These are phyloP conservation scores for Eublepharis macularius DNA, from an alignment of 2,113 vertebrate species.

Conservation along the genomic window DNA sequence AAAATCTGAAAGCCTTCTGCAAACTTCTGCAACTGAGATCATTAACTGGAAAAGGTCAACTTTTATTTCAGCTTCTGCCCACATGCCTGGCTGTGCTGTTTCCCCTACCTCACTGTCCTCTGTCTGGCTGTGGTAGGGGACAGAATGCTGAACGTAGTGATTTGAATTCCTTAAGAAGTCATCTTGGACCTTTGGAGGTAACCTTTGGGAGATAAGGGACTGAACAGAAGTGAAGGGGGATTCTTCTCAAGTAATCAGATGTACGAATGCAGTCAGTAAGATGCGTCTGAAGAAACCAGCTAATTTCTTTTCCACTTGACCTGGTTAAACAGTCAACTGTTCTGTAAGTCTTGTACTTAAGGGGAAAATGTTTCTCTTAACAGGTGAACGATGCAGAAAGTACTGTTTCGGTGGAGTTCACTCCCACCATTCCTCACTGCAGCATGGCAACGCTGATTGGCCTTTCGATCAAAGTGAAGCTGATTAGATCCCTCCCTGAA, in stretches of 20 bases:
- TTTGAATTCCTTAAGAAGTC: not conserved
- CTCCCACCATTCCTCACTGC: slow-evolving; percentile 96
- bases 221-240: not conserved
- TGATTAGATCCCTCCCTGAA: slow-evolving; percentile 89
- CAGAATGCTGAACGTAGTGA: not conserved
- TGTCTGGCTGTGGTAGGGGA: not conserved
- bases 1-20: not conserved
- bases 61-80: not conserved
- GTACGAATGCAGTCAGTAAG: not conserved
- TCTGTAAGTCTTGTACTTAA: not conserved
- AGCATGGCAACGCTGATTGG: slow-evolving; percentile 98
- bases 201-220: too few species aligned
- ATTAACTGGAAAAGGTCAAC: not conserved
- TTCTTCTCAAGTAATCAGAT: not conserved
- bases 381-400: slow-evolving; percentile 87
- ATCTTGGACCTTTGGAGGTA: not conserved
- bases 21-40: not conserved
- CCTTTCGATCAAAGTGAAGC: slow-evolving; percentile 96
- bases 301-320: not conserved
- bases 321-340: not conserved
- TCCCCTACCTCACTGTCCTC: not conserved
- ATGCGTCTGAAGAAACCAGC: not conserved
- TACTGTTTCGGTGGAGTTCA: slow-evolving; percentile 88
- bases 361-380: not conserved
- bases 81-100: not conserved